Evolutionary conservation across 2,113 vertebrate genomes (phyloP).

Genomic region (Sinosuthora webbiana): DNA sequence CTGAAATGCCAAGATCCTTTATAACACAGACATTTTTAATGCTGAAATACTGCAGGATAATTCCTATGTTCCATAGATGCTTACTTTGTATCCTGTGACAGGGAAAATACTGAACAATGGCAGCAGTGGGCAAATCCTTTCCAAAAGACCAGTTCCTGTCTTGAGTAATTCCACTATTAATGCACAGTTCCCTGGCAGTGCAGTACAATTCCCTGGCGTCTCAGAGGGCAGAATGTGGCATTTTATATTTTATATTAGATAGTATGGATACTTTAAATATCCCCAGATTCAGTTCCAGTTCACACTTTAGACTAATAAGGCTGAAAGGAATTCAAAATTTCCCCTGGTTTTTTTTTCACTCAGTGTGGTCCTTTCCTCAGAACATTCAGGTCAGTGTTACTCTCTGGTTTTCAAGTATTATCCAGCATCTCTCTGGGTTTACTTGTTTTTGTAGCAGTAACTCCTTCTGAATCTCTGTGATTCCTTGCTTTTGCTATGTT

Average conservation of each 20-base stretch:
- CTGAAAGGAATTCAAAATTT: background rate
- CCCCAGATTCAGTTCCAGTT: background rate
- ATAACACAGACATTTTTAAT: background rate
- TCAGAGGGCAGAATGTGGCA: background rate
- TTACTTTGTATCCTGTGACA: conserved; percentile 37
- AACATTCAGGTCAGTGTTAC: background rate
- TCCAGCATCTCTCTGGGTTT: background rate
- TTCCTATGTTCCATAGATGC: background rate
- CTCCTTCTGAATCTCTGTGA: background rate
- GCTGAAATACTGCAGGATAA: conserved; percentile 35
- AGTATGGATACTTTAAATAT: background rate
- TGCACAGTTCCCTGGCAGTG: conserved; percentile 6
- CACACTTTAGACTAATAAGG: background rate
- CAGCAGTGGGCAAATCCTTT: conserved; percentile 19
- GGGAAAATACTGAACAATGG: conserved; percentile 48
- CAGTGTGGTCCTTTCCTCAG: background rate
- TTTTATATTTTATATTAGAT: conserved; percentile 14
- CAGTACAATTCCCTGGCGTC: background rate
- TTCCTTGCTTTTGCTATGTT: background rate
- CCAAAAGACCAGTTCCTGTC: conserved; percentile 20
- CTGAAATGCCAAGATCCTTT: background rate
- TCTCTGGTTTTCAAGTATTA: background rate
- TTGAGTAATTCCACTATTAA: conserved; percentile 22
- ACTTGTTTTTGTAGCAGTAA: background rate
- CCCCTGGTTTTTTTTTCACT: background rate